These are phyloP conservation scores for Diloba caeruleocephala DNA, from an alignment of 2,888 invertebrate species.

Conservation along the genomic window DNA sequence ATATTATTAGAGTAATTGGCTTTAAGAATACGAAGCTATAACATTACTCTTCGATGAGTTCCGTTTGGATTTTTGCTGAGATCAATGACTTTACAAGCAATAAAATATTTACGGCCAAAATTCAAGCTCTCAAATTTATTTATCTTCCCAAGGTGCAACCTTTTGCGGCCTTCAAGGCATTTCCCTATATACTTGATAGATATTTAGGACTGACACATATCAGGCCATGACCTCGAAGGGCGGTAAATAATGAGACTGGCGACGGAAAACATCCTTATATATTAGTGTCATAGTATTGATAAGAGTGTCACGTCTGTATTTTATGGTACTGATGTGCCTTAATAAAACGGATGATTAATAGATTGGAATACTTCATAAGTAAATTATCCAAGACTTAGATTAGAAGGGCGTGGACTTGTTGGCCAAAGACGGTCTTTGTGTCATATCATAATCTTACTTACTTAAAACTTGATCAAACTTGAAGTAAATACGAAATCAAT, in stretches of 20 bases:
- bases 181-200: conserved; percentile 46
- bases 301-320: conserved; percentile 19
- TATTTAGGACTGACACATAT: conserved; percentile 43
- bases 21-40: background rate
- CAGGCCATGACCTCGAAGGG: conserved; percentile 22
- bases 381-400: too few relatives aligned
- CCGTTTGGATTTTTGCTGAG: conserved; percentile 16
- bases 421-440: too few relatives aligned
- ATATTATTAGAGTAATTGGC: conserved; percentile 7
- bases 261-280: conserved; percentile 4
- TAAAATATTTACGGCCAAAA: conserved; percentile 9
- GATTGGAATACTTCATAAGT: too few relatives aligned
- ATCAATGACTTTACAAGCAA: conserved; percentile 14
- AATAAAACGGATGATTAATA: too few relatives aligned
- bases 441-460: too few relatives aligned
- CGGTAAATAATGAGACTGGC: conserved; percentile 23
- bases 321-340: background rate
- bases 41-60: background rate
- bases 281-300: conserved; percentile 4
- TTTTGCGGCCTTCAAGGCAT: conserved; percentile 34
- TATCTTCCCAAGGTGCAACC: conserved; percentile 22
- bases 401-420: too few relatives aligned
- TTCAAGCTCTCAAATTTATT: conserved; percentile 26
- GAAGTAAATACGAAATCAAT: too few relatives aligned
- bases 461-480: too few relatives aligned